Base-by-base conservation (phyloP, 2,797 vertebrate genomes). In the Poliocrania exsul region DNA sequence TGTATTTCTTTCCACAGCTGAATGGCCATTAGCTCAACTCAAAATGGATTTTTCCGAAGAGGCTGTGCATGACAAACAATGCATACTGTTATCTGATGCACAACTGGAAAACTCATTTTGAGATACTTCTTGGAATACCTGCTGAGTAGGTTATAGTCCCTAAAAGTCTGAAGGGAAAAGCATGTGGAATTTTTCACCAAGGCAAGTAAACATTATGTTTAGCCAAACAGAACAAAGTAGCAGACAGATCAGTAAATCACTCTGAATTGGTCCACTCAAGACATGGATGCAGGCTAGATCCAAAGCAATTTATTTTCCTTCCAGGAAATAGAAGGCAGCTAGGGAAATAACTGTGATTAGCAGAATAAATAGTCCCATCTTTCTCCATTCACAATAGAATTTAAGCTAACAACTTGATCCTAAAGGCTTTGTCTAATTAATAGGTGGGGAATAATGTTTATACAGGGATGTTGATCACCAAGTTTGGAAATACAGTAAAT, bases 31-130 rank as follows among this genome's bases (percentile, higher is more conserved):
- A 91, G 56, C 37, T 91, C 75, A 88, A 89, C n/a, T 58, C 50
- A 64, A 77, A 94, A 77, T 88, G 57, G 75, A 66, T 92, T 94
- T 95, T 82, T 64, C 88, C 86, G 65, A 50, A 73, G 46, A 62
- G 65, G 18, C 23, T 17, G 28, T 29, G 6, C 51, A 67, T n/a
- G 15, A 42, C 35, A 57, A 69, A 64, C 16, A 71, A 81, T 1
- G 6, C 88, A 83, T 49, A 69, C 66, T 61, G 33, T 53, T 92
- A 86, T 50, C 40, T 77, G 86, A 70, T 53, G 37, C 50, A 46
- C 46, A 72, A 67, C 53, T 69, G 77, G 65, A 81, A 95, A 81
- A 88, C 38, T 53, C 16, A 56, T 83, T 86, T 93, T 81, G 44
- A 90, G 33, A 69, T n/a, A 42, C 24, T 40, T 92, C 37, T 75